These are phyloP conservation scores for Tupaia chinensis DNA, from an alignment of 2,113 vertebrate species.

Conservation along the genomic window DNA sequence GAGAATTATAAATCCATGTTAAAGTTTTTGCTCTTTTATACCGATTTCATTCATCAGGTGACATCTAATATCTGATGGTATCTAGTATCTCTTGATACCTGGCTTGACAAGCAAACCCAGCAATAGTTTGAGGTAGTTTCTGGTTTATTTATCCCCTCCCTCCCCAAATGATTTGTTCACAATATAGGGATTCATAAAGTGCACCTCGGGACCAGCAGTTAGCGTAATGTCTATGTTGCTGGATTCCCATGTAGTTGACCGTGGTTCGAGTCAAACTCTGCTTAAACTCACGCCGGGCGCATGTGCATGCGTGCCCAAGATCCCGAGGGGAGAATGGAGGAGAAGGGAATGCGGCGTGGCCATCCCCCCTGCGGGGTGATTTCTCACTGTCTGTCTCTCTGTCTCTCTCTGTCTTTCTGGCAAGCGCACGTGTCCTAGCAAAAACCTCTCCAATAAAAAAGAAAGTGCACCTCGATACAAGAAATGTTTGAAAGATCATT, in stretches of 20 bases:
- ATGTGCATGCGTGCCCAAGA: too few species aligned
- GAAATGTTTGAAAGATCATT: slow-evolving; percentile 15
- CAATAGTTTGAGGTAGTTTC: not conserved
- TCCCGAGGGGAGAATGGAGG: too few species aligned
- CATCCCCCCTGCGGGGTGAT: too few species aligned
- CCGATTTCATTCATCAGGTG: not conserved
- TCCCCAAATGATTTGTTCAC: slow-evolving; percentile 20
- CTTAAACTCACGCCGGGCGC: too few species aligned
- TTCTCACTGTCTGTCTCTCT: too few species aligned
- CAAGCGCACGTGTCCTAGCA: too few species aligned
- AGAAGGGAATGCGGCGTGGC: too few species aligned
- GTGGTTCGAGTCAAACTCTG: too few species aligned
- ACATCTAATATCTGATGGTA: not conserved
- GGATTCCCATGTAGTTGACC: too few species aligned
- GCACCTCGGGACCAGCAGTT: not conserved
- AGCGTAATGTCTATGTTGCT: too few species aligned
- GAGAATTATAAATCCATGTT: not conserved
- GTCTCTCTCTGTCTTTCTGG: too few species aligned
- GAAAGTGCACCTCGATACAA: not conserved
- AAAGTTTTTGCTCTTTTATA: slow-evolving; percentile 20
- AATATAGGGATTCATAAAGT: slow-evolving; percentile 24
- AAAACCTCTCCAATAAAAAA: not conserved
- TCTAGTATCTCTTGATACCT: too few species aligned
- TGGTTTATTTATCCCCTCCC: not conserved
- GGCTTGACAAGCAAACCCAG: not conserved